phyloP scores from a whole-genome alignment of 2,888 invertebrate genomes.

The Tenthredo notha region DNA sequence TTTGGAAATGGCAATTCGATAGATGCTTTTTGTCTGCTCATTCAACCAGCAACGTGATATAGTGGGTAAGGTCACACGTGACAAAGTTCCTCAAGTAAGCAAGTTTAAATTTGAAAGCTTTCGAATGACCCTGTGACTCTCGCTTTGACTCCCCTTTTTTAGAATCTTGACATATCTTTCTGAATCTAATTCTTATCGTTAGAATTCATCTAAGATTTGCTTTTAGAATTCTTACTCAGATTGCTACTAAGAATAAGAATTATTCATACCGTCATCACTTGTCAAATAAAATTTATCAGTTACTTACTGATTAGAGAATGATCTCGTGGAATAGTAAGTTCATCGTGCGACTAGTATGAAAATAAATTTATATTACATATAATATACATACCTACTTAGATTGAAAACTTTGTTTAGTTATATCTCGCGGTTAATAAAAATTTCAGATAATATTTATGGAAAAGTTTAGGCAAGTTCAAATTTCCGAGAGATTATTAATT shows the following conservation, averaged over 20 bases:
- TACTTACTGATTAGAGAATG: neutral
- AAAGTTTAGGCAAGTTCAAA: constrained; percentile 19
- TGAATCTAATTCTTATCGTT: constrained; percentile 6
- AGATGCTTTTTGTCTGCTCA: constrained; percentile 60
- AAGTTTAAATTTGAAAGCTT: constrained; percentile 54
- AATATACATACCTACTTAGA: neutral
- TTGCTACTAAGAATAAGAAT: neutral
- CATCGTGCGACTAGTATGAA: neutral
- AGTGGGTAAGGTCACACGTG: constrained; percentile 26
- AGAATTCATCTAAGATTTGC: constrained; percentile 8
- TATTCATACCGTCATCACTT: neutral
- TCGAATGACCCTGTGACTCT: constrained; percentile 29
- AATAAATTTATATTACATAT: neutral
- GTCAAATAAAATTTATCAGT: neutral
- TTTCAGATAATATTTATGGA: constrained; percentile 22
- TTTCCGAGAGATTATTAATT: constrained; percentile 44
- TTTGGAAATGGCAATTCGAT: constrained; percentile 57
- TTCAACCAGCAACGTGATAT: constrained; percentile 50
- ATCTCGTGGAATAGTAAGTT: neutral
- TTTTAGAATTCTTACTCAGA: neutral
- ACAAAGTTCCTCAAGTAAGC: constrained; percentile 34
- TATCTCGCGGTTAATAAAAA: constrained; percentile 32
- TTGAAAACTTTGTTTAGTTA: constrained; percentile 1
- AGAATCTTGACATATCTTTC: neutral
- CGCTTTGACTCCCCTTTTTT: constrained; percentile 1